Conservation (phyloP, 2,797 vertebrate species). For the Muscicapa comitata region DNA sequence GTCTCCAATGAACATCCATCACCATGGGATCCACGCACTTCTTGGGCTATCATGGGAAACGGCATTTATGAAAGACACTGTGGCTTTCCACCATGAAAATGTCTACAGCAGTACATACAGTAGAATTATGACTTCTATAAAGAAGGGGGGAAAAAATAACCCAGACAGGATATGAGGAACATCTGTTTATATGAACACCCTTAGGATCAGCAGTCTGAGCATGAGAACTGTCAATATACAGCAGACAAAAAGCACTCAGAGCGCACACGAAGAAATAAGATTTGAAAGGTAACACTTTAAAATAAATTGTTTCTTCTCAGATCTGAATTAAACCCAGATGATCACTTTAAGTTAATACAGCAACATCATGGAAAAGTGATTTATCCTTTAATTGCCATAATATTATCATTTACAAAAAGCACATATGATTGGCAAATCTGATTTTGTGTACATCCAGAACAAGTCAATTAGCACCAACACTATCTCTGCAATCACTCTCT, state of each 20-base stretch:
- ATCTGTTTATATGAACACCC: conserved; percentile 47
- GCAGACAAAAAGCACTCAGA: background rate
- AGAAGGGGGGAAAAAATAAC: conserved; percentile 37
- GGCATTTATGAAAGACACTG: conserved; percentile 46
- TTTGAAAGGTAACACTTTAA: conserved; percentile 40
- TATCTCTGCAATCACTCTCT: conserved; percentile 61
- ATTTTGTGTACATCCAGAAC: conserved; percentile 57
- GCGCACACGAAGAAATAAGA: background rate
- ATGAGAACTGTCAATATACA: background rate
- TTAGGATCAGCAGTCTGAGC: conserved; percentile 29
- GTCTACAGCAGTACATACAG: conserved; percentile 27
- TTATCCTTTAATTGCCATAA: conserved; percentile 67
- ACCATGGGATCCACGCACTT: rapidly evolving
- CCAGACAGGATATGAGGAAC: conserved; percentile 27
- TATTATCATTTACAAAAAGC: conserved; percentile 63
- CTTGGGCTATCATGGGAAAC: conserved; percentile 13
- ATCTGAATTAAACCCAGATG: conserved; percentile 66
- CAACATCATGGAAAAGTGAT: conserved; percentile 55
- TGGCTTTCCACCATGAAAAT: conserved; percentile 53
- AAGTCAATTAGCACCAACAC: conserved; percentile 60
- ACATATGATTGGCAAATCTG: conserved; percentile 57
- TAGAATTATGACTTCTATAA: conserved; percentile 59
- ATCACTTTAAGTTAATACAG: conserved; percentile 59
- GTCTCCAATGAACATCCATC: background rate
- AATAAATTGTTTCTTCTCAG: conserved; percentile 52